A percentile compares a stretch with the other conserved stretches of the same genome.
phyloP scores from a whole-genome alignment of 2,888 invertebrate species.

The Macaria notata region DNA sequence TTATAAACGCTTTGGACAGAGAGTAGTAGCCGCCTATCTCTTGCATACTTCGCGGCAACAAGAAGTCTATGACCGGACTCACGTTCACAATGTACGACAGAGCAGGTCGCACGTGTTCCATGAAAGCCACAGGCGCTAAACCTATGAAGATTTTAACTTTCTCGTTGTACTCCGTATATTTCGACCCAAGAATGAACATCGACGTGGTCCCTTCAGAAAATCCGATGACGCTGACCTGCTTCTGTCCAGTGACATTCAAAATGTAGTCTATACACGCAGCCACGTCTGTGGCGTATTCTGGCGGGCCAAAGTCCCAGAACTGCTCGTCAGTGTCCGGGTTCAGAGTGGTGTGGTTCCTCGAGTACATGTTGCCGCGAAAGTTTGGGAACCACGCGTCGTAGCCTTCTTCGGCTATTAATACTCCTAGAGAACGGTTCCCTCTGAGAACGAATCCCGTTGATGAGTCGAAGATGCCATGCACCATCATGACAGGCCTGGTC shows the following conservation, averaged over 20 bases:
- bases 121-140: constrained; percentile 32
- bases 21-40: constrained; percentile 38
- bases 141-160: constrained; percentile 65
- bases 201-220: constrained; percentile 85
- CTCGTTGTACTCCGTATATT: constrained; percentile 78
- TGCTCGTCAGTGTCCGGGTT: constrained; percentile 44
- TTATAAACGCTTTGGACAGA: constrained; percentile 26
- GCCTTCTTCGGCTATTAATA: constrained; percentile 35
- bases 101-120: constrained; percentile 21
- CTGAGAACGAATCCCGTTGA: constrained; percentile 42
- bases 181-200: constrained; percentile 75
- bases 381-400: constrained; percentile 52
- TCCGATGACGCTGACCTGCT: constrained; percentile 83
- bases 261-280: constrained; percentile 78
- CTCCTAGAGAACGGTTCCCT: constrained; percentile 40
- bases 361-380: constrained; percentile 68
- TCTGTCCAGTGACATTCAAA: constrained; percentile 62
- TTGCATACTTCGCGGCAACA: constrained; percentile 21
- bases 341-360: constrained; percentile 75
- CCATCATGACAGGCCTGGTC: constrained; percentile 34
- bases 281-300: constrained; percentile 86
- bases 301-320: constrained; percentile 77
- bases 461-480: constrained; percentile 44
- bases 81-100: constrained; percentile 22
- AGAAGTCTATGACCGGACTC: constrained; percentile 30